Conservation (phyloP, 1,140 invertebrate genomes). For the Caenorhabditis remanei region DNA sequence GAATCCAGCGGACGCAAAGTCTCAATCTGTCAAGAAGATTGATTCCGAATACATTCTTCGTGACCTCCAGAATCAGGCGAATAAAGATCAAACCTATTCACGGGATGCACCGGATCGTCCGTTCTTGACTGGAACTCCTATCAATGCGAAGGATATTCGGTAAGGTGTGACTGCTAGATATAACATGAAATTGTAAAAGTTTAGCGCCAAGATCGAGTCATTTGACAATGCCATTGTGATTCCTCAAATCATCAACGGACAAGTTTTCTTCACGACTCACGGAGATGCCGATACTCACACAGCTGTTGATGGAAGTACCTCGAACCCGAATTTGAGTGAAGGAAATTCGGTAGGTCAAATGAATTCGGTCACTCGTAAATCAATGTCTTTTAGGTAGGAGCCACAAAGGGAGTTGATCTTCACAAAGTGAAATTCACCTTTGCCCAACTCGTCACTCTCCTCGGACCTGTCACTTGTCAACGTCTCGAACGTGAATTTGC, state of each 20-base stretch:
- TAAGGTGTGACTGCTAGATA: neutral
- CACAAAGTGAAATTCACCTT: conserved; percentile 22
- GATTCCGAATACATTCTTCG: conserved; percentile 32
- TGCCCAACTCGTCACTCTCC: conserved; percentile 1
- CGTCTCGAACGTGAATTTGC: conserved; percentile 19
- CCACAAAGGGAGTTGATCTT: conserved; percentile 4
- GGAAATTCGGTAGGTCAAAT: neutral
- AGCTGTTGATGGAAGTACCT: conserved; percentile 19
- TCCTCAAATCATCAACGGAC: conserved; percentile 19
- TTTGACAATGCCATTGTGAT: conserved; percentile 35
- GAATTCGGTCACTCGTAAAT: neutral
- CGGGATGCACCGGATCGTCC: conserved; percentile 25
- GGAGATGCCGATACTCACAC: conserved; percentile 34
- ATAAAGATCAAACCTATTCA: conserved; percentile 11
- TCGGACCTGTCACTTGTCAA: conserved; percentile 13
- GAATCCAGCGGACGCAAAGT: neutral
- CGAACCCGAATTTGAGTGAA: conserved; percentile 29
- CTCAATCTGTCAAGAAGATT: neutral
- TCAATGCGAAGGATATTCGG: conserved; percentile 47
- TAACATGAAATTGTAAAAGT: neutral
- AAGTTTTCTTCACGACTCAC: conserved; percentile 40
- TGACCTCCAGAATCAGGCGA: conserved; percentile 10
- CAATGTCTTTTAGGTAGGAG: neutral
- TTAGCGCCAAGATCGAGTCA: conserved; percentile 27
- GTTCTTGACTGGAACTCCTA: conserved; percentile 34